Evolutionary conservation across 2,797 vertebrate species (phyloP), one percentile per base, ranked within the genome.

Genomic region (Cichlasoma orientale): DNA sequence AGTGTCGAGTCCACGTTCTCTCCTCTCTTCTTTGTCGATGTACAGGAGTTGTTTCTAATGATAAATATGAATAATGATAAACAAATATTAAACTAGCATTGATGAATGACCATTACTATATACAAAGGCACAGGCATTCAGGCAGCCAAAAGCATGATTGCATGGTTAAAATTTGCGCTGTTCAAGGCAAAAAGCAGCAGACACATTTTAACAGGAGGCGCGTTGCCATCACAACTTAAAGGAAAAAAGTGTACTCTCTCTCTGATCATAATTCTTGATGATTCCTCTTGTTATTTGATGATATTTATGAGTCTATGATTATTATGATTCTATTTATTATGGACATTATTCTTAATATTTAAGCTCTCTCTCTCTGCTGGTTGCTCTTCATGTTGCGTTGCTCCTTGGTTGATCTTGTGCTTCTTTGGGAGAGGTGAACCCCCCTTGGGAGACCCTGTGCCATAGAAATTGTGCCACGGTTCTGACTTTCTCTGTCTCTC

Each of bases 91-190:
- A 91, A 88, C 86, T 89, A 87, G 90, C 89, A 90, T 92, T 87
- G 88, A 89, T 83, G 92, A 94, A 94, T 92, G 94, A 89, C 91
- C 93, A 84, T 93, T 50, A 91, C 87, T 94, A 93, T 95, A 93
- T 89, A 87, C 92, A 82, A 91, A 93, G 93, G 92, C 93, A 92
- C 91, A 90, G 93, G 89, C 90, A 85, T 90, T 90, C 87, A 79
- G 94, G 93, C 92, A 91, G 89, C 93, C 92, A 78, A 85, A 90
- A 93, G 95, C 95, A 96, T 96, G 95, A 95, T 92, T 94, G 95
- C 95, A 96, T 96, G 95, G 94, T 93, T 89, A 69, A 90, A 94
- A 92, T 85, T 89, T 90, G 88, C 68, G 87, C 92, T 91, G 93
- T 92, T 91, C 88, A 77, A 90, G 81, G 85, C 79, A 88, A 92